phyloP scores from a whole-genome alignment of 2,888 invertebrate species.

The Crioceris asparagi region DNA sequence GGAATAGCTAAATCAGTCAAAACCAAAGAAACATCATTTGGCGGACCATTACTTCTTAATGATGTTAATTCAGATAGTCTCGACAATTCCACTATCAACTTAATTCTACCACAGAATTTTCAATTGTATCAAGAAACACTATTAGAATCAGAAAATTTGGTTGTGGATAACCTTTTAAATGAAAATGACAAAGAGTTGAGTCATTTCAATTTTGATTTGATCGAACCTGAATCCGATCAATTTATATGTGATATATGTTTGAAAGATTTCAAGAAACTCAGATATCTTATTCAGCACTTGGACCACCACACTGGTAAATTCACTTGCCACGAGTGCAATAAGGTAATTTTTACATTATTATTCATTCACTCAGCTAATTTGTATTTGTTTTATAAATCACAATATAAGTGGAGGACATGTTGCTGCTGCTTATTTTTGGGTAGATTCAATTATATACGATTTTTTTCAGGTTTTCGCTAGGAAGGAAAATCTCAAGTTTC shows the following conservation, averaged over 20 bases:
- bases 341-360: slow-evolving; percentile 27
- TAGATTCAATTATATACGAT: too few relatives aligned
- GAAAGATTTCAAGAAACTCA: slow-evolving; percentile 26
- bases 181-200: slow-evolving; percentile 28
- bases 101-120: slow-evolving; percentile 21
- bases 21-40: slow-evolving; percentile 16
- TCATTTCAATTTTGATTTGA: slow-evolving; percentile 31
- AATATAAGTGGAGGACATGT: too few relatives aligned
- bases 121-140: slow-evolving; percentile 17
- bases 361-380: too few relatives aligned
- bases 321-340: slow-evolving; percentile 37
- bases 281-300: slow-evolving; percentile 35
- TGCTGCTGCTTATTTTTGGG: too few relatives aligned
- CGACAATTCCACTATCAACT: slow-evolving; percentile 26
- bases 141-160: slow-evolving; percentile 28
- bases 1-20: neutral
- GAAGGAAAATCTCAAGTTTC: slow-evolving; percentile 35
- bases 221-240: slow-evolving; percentile 21
- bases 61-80: slow-evolving; percentile 28
- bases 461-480: slow-evolving; percentile 37
- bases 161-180: slow-evolving; percentile 24
- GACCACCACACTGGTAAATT: slow-evolving; percentile 42
- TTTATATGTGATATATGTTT: slow-evolving; percentile 34
- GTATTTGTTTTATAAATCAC: too few relatives aligned
- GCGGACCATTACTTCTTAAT: slow-evolving; percentile 31